Evolutionary conservation across 1,140 invertebrate species (phyloP).

Genomic region (Caenorhabditis briggsae): DNA sequence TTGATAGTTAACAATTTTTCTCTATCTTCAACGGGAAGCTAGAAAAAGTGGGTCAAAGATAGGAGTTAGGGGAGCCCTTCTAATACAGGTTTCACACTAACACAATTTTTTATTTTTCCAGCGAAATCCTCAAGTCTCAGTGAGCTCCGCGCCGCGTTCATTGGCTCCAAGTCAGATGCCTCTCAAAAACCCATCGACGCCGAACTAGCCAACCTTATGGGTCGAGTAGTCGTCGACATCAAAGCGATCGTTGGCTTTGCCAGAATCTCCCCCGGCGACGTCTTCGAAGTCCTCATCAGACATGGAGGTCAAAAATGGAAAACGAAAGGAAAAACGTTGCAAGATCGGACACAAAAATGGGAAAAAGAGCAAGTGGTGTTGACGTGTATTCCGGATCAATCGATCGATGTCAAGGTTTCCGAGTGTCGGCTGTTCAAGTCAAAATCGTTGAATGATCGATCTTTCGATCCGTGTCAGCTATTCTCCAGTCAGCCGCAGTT

Average conservation of each 20-base stretch:
- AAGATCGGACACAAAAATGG: slow-evolving; percentile 81
- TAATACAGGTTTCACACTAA: background rate
- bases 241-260: slow-evolving; percentile 82
- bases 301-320: slow-evolving; percentile 83
- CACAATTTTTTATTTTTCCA: slow-evolving; percentile 13
- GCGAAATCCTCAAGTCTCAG: slow-evolving; percentile 55
- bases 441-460: slow-evolving; percentile 81
- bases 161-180: slow-evolving; percentile 40
- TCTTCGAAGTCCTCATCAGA: slow-evolving; percentile 82
- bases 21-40: no score
- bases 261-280: slow-evolving; percentile 82
- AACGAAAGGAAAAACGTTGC: slow-evolving; percentile 80
- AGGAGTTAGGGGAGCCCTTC: no score
- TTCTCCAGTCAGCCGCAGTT: slow-evolving; percentile 82
- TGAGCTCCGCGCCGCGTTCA: slow-evolving; percentile 59
- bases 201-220: slow-evolving; percentile 66
- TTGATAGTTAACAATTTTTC: no score
- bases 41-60: no score
- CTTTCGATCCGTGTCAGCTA: slow-evolving; percentile 82
- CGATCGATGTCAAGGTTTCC: slow-evolving; percentile 81
- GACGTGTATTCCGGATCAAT: slow-evolving; percentile 81
- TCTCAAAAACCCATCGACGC: slow-evolving; percentile 60
- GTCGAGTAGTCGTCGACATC: slow-evolving; percentile 62
- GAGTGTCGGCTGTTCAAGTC: slow-evolving; percentile 80
- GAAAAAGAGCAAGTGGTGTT: slow-evolving; percentile 80